These are phyloP conservation scores for Leptinotarsa juncta DNA, from an alignment of 2,888 invertebrate species.

Conservation along the genomic window DNA sequence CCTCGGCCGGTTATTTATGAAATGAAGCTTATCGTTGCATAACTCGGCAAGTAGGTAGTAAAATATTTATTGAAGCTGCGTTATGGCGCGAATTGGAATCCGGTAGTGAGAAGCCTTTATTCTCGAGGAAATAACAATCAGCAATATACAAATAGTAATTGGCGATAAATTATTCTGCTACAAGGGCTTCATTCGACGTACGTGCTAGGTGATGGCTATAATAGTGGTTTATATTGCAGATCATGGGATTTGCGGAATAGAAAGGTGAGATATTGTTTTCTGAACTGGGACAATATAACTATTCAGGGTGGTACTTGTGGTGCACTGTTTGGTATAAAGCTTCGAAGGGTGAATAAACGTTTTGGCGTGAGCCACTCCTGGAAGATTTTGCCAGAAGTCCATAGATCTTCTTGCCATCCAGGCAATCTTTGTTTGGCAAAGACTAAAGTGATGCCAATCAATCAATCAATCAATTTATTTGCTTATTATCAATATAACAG, in stretches of 20 bases:
- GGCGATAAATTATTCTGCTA: conserved; percentile 11
- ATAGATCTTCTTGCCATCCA: no score
- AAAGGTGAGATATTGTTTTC: neutral
- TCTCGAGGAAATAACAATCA: conserved; percentile 18
- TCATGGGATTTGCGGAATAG: neutral
- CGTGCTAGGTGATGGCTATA: neutral
- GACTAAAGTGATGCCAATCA: no score
- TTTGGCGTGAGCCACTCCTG: no score
- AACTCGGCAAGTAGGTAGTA: conserved; percentile 23
- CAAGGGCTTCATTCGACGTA: conserved; percentile 3
- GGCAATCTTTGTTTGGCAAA: no score
- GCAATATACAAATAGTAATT: conserved; percentile 21
- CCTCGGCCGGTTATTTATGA: conserved; percentile 16
- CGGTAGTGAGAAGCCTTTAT: conserved; percentile 26
- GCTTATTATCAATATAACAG: no score
- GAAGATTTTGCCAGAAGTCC: no score
- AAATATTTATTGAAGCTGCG: conserved; percentile 23
- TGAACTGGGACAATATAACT: neutral
- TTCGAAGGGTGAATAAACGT: no score
- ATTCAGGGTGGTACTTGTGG: no score
- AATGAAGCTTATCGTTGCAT: conserved; percentile 19
- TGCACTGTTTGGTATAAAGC: no score
- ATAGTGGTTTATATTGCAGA: conserved; percentile 6
- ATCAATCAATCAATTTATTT: no score
- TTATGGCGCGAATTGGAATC: conserved; percentile 27